These are phyloP conservation scores for Tachysurus fulvidraco DNA, from an alignment of 2,113 vertebrate genomes.

Conservation along the genomic window DNA sequence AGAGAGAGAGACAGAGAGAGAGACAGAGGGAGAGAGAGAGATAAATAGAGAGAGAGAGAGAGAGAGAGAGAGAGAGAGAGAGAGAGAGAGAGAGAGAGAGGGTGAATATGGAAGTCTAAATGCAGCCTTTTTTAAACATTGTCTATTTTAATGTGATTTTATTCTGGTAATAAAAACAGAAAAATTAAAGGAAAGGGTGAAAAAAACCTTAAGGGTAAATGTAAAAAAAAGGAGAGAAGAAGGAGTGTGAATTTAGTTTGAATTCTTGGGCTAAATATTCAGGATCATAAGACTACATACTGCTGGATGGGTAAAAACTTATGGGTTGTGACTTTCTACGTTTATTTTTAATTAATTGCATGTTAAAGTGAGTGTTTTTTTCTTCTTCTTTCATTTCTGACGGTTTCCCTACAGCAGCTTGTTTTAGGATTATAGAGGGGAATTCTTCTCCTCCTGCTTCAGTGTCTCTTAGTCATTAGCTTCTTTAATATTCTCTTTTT, in stretches of 20 bases:
- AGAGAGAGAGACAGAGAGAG: too few species aligned
- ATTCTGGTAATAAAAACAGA: not conserved
- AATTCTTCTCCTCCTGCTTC: not conserved
- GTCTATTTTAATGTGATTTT: not conserved
- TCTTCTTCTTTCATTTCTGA: not conserved
- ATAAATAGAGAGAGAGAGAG: too few species aligned
- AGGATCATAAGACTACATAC: not conserved
- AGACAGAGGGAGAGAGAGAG: too few species aligned
- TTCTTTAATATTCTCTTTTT: not conserved
- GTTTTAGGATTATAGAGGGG: not conserved
- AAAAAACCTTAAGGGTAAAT: not conserved
- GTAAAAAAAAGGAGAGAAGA: not conserved
- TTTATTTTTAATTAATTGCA: not conserved
- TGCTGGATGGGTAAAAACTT: not conserved
- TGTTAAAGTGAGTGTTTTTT: not conserved
- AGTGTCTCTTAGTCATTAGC: not conserved
- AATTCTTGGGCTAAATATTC: not conserved
- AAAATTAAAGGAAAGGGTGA: not conserved
- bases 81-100: not conserved
- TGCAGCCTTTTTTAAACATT: not conserved
- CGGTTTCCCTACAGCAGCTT: not conserved
- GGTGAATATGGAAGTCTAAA: conserved; percentile 23
- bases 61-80: not conserved
- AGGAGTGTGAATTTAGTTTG: not conserved
- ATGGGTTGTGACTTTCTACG: not conserved